Conservation (phyloP, 2,113 vertebrate genomes). For the Alethe castanea region DNA sequence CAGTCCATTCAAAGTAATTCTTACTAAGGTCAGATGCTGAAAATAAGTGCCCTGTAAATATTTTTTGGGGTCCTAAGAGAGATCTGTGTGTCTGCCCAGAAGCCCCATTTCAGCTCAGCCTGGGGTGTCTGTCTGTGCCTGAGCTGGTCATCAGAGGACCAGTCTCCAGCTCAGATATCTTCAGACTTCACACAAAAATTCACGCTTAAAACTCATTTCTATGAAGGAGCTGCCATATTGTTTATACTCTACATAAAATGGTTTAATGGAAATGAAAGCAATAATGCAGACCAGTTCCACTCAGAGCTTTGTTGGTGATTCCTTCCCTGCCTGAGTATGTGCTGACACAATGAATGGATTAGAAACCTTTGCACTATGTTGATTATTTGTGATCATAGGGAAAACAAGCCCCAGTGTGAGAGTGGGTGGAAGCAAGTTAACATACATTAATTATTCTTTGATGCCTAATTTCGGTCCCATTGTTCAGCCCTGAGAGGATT, state of each 20-base stretch:
- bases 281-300: not conserved
- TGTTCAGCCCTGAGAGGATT: slow-evolving; percentile 6
- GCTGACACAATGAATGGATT: not conserved
- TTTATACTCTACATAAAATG: not conserved
- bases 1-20: not conserved
- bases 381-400: not conserved
- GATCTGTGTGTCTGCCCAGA: not conserved
- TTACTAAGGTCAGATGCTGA: not conserved
- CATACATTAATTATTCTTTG: not conserved
- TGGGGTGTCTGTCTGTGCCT: not conserved
- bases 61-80: not conserved
- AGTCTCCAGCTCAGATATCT: not conserved
- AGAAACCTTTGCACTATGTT: not conserved
- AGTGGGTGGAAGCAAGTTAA: not conserved
- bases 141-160: not conserved
- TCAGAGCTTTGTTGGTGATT: not conserved
- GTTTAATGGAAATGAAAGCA: not conserved
- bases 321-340: not conserved
- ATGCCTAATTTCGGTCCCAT: not conserved
- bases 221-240: not conserved
- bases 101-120: not conserved
- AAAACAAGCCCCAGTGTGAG: not conserved
- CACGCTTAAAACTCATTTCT: not conserved
- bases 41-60: not conserved
- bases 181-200: not conserved